These are phyloP conservation scores for Antechinus flavipes DNA, from an alignment of 2,113 vertebrate species.

Conservation along the genomic window DNA sequence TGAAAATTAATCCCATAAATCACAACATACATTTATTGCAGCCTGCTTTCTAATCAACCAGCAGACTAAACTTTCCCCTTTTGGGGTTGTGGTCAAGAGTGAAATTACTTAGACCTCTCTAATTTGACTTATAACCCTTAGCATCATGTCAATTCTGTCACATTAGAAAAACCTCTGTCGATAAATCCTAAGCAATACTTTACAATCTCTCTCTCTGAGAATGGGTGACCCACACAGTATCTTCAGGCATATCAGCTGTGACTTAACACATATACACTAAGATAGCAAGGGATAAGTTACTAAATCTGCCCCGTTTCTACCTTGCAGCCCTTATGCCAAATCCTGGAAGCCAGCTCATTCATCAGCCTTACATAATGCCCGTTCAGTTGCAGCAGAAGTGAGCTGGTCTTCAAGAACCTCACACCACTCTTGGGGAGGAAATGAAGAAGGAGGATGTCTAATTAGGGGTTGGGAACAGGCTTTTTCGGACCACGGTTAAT, in stretches of 20 bases:
- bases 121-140: neutral
- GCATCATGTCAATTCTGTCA: constrained; percentile 23
- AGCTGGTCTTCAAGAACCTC: neutral
- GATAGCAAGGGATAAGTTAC: neutral
- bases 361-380: constrained; percentile 65
- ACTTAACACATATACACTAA: neutral
- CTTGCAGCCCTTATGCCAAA: neutral
- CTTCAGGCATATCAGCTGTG: neutral
- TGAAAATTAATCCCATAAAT: neutral
- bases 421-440: neutral
- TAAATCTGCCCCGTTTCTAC: neutral
- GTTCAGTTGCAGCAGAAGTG: neutral
- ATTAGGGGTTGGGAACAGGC: neutral
- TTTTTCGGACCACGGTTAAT: neutral
- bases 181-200: neutral
- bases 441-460: neutral
- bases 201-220: neutral
- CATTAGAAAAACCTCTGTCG: neutral
- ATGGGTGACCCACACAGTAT: neutral
- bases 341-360: neutral
- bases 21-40: accelerated
- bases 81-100: neutral
- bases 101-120: neutral
- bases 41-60: neutral
- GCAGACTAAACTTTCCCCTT: constrained; percentile 60